phyloP scores from a whole-genome alignment of 2,797 vertebrate genomes.

The Limosa lapponica region DNA sequence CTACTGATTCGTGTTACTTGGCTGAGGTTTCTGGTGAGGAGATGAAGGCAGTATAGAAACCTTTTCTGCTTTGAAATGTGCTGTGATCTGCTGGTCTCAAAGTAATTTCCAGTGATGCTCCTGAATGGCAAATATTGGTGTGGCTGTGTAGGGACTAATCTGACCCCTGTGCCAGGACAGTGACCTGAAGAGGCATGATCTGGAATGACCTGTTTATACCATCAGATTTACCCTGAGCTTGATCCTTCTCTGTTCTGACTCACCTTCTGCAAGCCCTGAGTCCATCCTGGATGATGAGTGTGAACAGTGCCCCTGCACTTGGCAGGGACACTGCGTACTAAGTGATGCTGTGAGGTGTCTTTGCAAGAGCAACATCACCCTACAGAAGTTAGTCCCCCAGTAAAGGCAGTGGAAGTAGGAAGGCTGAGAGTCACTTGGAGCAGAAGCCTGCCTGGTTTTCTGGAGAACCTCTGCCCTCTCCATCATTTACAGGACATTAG shows the following conservation, averaged over 20 bases:
- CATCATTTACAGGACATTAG: not conserved
- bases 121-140: not conserved
- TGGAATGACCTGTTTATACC: not conserved
- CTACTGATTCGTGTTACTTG: not conserved
- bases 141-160: not conserved
- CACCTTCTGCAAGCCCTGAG: not conserved
- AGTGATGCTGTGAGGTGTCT: not conserved
- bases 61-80: not conserved
- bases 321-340: not conserved
- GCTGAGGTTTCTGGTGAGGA: not conserved
- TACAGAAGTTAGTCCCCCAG: not conserved
- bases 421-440: not conserved
- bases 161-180: not conserved
- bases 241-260: not conserved
- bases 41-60: not conserved
- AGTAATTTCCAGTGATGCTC: not conserved
- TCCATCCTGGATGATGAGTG: not conserved
- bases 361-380: not conserved
- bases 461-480: not conserved
- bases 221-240: not conserved
- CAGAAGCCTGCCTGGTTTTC: not conserved
- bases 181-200: not conserved
- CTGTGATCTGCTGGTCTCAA: not conserved
- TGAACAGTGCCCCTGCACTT: not conserved
- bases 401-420: not conserved